These are phyloP conservation scores for Gobio occitaniae DNA, from an alignment of 2,797 vertebrate species.

Conservation along the genomic window DNA sequence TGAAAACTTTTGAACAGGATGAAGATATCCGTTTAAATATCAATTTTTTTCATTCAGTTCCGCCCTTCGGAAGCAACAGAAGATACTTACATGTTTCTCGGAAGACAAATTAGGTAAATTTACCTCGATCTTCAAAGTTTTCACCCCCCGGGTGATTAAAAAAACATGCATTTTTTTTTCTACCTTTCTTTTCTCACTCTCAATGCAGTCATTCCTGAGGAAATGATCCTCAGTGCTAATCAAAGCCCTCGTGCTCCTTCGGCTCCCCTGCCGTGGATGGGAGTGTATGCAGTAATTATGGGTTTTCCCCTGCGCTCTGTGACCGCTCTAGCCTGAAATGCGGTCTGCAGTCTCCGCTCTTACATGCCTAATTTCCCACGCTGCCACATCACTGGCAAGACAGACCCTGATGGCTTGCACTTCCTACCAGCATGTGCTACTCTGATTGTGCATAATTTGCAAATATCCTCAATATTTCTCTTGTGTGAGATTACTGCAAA, in stretches of 20 bases:
- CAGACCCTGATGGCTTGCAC: constrained; percentile 62
- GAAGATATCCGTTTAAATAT: too few species aligned
- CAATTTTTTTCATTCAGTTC: too few species aligned
- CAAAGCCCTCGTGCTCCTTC: constrained; percentile 72
- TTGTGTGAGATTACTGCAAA: not conserved
- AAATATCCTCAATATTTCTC: not conserved
- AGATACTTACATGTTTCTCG: too few species aligned
- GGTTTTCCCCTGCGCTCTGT: constrained; percentile 76
- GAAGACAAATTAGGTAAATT: too few species aligned
- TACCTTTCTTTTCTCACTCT: constrained; percentile 42
- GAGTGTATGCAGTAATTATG: constrained; percentile 71
- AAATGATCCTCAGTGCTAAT: constrained; percentile 87
- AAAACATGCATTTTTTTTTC: not conserved
- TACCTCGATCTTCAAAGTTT: too few species aligned
- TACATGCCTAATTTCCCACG: constrained; percentile 85
- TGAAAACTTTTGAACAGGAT: too few species aligned
- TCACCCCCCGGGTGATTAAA: too few species aligned
- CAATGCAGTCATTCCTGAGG: constrained; percentile 78
- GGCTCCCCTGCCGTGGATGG: constrained; percentile 69
- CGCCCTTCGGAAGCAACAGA: too few species aligned
- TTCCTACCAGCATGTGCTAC: constrained; percentile 34
- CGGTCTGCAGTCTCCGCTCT: constrained; percentile 72
- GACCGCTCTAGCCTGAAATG: constrained; percentile 80
- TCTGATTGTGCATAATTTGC: not conserved
- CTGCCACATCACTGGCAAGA: constrained; percentile 61